Conservation (phyloP, 2,888 invertebrate species). For the Phlogophora meticulosa region DNA sequence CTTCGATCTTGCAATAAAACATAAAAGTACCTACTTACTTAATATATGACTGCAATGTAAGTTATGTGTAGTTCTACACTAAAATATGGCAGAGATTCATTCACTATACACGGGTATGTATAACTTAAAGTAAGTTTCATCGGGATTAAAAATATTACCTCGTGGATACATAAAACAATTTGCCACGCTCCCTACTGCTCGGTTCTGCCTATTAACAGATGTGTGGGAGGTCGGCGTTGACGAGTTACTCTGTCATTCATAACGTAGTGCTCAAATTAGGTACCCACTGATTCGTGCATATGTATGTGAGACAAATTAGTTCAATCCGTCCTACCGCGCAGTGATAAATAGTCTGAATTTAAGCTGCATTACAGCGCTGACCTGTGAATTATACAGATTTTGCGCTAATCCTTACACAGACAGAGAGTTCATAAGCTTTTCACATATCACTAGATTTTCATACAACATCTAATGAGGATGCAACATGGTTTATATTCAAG, state of each 20-base stretch:
- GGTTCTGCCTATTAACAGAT: slow-evolving; percentile 41
- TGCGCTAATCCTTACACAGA: slow-evolving; percentile 23
- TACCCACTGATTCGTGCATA: slow-evolving; percentile 57
- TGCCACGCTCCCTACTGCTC: slow-evolving; percentile 7
- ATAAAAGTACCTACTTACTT: no score
- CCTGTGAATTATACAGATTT: slow-evolving; percentile 47
- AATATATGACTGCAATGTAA: no score
- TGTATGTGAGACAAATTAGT: slow-evolving; percentile 57
- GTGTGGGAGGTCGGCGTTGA: slow-evolving; percentile 50
- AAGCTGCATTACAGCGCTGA: slow-evolving; percentile 40
- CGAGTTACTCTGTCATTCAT: slow-evolving; percentile 61
- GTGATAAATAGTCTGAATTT: slow-evolving; percentile 54
- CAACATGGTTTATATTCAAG: not conserved
- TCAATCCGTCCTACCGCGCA: slow-evolving; percentile 26
- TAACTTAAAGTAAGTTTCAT: not conserved
- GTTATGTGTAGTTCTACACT: not conserved
- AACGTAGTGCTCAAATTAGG: slow-evolving; percentile 57
- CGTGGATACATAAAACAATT: slow-evolving; percentile 29
- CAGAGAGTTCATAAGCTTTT: slow-evolving; percentile 24
- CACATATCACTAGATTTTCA: slow-evolving; percentile 1
- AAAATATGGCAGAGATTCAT: not conserved
- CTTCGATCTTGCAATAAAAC: no score
- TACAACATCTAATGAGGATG: slow-evolving; percentile 13
- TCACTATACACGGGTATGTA: not conserved
- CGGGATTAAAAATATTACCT: slow-evolving; percentile 7